phyloP scores from a whole-genome alignment of 2,888 invertebrate species.

The Drosophila mercatorum region DNA sequence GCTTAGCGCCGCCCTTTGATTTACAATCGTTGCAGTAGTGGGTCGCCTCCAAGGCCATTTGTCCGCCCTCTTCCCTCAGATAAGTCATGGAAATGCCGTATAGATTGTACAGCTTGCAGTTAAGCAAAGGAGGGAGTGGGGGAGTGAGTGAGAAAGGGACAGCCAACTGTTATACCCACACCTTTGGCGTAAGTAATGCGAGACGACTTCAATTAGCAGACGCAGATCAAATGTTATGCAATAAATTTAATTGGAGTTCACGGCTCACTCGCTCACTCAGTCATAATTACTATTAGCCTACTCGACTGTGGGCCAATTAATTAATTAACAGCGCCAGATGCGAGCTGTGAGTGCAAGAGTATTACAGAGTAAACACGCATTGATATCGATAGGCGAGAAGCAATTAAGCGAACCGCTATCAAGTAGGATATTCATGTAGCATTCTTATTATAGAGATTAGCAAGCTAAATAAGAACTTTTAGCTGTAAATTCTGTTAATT shows the following conservation, averaged over 20 bases:
- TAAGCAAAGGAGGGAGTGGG: not conserved
- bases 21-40: not conserved
- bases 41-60: not conserved
- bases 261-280: not conserved
- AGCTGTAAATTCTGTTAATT: not conserved
- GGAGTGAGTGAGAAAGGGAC: not conserved
- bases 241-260: not conserved
- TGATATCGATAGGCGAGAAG: not conserved
- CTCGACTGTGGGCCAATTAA: not conserved
- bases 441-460: not conserved
- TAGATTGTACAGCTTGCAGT: not conserved
- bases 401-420: not conserved
- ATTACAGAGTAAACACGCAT: not conserved
- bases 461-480: not conserved
- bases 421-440: not conserved
- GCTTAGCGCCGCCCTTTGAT: not conserved
- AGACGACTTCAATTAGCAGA: not conserved
- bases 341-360: not conserved
- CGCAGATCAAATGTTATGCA: not conserved
- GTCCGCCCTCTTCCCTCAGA: not conserved
- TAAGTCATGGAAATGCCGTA: not conserved
- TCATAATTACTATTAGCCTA: not conserved
- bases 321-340: not conserved
- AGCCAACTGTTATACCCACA: not conserved
- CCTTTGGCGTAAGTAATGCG: not conserved